Conservation (phyloP, 2,113 vertebrate genomes). For the Typhlomys cinereus region DNA sequence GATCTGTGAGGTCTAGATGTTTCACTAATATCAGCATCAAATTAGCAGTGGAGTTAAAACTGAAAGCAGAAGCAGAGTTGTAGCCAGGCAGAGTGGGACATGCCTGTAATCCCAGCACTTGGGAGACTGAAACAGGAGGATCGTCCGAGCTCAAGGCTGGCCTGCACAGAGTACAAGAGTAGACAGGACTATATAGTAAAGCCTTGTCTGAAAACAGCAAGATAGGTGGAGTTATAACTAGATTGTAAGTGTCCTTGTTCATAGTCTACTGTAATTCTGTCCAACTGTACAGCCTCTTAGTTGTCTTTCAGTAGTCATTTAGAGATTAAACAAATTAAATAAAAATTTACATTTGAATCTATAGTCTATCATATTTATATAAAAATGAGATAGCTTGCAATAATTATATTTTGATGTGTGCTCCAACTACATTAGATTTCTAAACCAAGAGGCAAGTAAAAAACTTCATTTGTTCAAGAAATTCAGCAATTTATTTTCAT, state of each 20-base stretch:
- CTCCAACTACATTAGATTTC: slow-evolving; percentile 13
- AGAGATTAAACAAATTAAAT: slow-evolving; percentile 12
- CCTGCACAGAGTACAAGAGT: no score
- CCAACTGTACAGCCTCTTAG: not conserved
- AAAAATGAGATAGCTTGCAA: not conserved
- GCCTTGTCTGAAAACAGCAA: not conserved
- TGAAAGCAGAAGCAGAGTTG: slow-evolving; percentile 5
- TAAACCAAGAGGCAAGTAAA: not conserved
- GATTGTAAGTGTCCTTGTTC: not conserved
- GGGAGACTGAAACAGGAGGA: not conserved
- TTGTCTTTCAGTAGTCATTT: not conserved
- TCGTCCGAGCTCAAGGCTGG: not conserved
- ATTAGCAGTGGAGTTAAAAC: slow-evolving; percentile 9
- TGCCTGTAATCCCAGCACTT: not conserved
- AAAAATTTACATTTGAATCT: slow-evolving; percentile 17
- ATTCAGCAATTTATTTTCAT: slow-evolving; percentile 27
- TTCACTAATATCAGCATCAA: not conserved
- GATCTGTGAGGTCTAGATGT: not conserved
- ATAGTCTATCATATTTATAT: slow-evolving; percentile 21
- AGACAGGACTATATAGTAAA: not conserved
- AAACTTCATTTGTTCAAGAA: slow-evolving; percentile 53
- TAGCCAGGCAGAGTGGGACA: not conserved
- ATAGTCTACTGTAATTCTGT: not conserved
- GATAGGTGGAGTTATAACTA: not conserved
- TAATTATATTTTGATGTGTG: not conserved